A percentile compares a stretch with the other conserved stretches of the same genome.
Evolutionary conservation across 2,113 vertebrate species (phyloP).

Genomic region (Megaceryle maxima): DNA sequence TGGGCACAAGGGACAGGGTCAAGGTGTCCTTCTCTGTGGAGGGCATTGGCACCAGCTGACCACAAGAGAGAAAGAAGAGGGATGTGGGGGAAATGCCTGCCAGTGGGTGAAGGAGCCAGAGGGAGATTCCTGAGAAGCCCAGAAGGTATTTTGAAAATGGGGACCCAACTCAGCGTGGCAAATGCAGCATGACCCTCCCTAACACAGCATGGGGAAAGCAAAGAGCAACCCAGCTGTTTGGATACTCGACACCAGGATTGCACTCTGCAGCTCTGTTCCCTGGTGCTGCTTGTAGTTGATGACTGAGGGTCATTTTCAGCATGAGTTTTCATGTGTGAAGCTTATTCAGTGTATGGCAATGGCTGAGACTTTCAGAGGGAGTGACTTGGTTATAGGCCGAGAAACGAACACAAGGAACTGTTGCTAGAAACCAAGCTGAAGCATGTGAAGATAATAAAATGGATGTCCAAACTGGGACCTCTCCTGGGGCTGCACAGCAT

Average conservation of each 20-base stretch:
- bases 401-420: slow-evolving; percentile 5
- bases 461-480: slow-evolving; percentile 1
- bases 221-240: slow-evolving; percentile 60
- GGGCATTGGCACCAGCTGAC: neutral
- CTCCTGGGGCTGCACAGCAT: neutral
- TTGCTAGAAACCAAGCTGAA: slow-evolving; percentile 17
- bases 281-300: neutral
- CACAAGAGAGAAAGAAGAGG: neutral
- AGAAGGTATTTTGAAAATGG: slow-evolving; percentile 58
- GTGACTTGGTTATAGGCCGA: neutral
- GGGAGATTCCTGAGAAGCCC: slow-evolving; percentile 52
- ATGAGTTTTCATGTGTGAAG: slow-evolving; percentile 24
- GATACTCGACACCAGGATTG: slow-evolving; percentile 20
- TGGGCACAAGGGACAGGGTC: neutral
- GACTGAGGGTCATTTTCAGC: slow-evolving; percentile 39
- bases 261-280: neutral
- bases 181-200: slow-evolving; percentile 57
- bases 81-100: neutral
- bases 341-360: neutral
- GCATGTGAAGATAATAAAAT: slow-evolving; percentile 30
- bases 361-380: neutral
- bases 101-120: neutral
- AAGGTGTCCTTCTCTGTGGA: neutral
- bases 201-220: slow-evolving; percentile 43
- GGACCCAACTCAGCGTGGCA: slow-evolving; percentile 39